A percentile compares a stretch with the other conserved stretches of the same genome.
Conservation (phyloP, 2,888 invertebrate genomes). For the Temnothorax ravouxi region DNA sequence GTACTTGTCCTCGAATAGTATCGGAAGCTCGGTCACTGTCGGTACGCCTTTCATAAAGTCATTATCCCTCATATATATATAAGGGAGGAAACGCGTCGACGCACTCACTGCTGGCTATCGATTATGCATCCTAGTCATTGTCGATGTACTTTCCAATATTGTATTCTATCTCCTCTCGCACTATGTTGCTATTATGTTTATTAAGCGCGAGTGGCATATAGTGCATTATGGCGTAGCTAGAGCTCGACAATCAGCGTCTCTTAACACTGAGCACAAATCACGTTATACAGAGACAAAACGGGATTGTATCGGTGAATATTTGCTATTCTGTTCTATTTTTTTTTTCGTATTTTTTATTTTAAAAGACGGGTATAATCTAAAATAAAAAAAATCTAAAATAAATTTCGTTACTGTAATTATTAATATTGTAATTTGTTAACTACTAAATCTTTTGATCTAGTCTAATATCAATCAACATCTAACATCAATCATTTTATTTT, state of each 20-base stretch:
- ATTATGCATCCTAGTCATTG: constrained; percentile 49
- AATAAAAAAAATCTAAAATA: not conserved
- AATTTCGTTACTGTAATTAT: not conserved
- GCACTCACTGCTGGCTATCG: constrained; percentile 35
- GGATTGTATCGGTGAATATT: not conserved
- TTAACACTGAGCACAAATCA: constrained; percentile 32
- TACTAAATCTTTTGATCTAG: not conserved
- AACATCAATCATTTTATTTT: constrained; percentile 8
- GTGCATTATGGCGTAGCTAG: constrained; percentile 6
- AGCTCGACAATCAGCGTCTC: constrained; percentile 33
- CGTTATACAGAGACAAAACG: not conserved
- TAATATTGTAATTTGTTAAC: not conserved
- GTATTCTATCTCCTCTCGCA: constrained; percentile 48
- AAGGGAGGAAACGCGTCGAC: constrained; percentile 7
- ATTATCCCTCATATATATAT: constrained; percentile 42
- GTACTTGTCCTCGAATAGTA: constrained; percentile 56
- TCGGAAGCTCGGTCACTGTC: constrained; percentile 52
- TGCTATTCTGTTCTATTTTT: not conserved
- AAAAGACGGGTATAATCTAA: not conserved
- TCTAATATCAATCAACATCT: not conserved
- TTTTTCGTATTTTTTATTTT: not conserved
- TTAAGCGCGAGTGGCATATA: constrained; percentile 43
- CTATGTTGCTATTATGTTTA: constrained; percentile 51
- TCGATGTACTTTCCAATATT: constrained; percentile 54
- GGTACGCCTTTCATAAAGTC: constrained; percentile 55